A percentile compares a stretch with the other conserved stretches of the same genome.
These are phyloP conservation scores for Bagarius yarrelli DNA, from an alignment of 2,113 vertebrate genomes.

Conservation along the genomic window DNA sequence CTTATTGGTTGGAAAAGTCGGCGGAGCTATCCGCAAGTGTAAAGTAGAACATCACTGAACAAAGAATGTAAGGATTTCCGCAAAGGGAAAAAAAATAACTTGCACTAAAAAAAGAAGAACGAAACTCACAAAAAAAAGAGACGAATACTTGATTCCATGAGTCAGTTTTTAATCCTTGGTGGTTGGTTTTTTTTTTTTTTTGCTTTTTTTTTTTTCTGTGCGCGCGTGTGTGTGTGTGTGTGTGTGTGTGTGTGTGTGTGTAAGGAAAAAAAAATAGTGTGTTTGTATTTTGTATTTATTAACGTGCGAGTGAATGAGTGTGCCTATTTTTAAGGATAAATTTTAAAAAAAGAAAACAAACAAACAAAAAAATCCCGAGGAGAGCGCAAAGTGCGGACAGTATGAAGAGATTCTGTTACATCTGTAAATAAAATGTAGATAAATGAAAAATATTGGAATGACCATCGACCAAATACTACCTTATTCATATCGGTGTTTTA, in stretches of 20 bases:
- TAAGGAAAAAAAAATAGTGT: slow-evolving; percentile 84
- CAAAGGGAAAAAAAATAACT: slow-evolving; percentile 95
- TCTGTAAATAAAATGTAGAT: slow-evolving; percentile 98
- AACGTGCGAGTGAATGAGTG: slow-evolving; percentile 97
- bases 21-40: slow-evolving; percentile 88
- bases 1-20: slow-evolving; percentile 85
- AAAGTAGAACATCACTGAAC: slow-evolving; percentile 99
- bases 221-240: slow-evolving; percentile 85
- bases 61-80: slow-evolving; percentile 99
- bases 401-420: slow-evolving; percentile 95
- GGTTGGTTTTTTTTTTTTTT: not conserved
- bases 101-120: slow-evolving; percentile 87
- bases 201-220: slow-evolving; percentile 87
- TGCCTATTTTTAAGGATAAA: slow-evolving; percentile 86
- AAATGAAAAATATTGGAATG: slow-evolving; percentile 84
- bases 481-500: slow-evolving; percentile 89
- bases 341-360: slow-evolving; percentile 6
- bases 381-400: slow-evolving; percentile 74
- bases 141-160: slow-evolving; percentile 99
- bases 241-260: slow-evolving; percentile 99
- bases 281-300: slow-evolving; percentile 99
- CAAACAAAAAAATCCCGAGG: not conserved
- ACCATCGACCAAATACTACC: slow-evolving; percentile 99
- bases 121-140: slow-evolving; percentile 63
- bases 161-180: slow-evolving; percentile 79